Conservation (phyloP, 2,888 invertebrate genomes). For the Odontomyia ornata region DNA sequence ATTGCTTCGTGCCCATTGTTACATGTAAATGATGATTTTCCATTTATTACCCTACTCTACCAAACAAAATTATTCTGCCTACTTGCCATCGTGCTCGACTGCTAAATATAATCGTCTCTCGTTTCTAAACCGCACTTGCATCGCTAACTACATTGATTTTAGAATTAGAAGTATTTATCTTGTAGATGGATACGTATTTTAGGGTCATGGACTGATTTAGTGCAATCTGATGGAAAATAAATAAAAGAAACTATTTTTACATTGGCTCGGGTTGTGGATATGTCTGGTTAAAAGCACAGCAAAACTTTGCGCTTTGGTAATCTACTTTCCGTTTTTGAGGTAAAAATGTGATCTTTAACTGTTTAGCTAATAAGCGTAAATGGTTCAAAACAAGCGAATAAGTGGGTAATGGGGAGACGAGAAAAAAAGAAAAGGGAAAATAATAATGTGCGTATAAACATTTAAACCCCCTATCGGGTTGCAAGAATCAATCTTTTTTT, state of each 20-base stretch:
- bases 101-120: too few relatives aligned
- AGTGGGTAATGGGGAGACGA: conserved; percentile 15
- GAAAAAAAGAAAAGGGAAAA: background rate
- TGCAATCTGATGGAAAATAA: conserved; percentile 3
- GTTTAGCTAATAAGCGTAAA: background rate
- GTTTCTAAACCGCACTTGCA: too few relatives aligned
- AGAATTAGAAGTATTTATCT: background rate
- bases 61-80: too few relatives aligned
- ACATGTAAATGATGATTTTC: background rate
- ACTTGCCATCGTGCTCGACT: too few relatives aligned
- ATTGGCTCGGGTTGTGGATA: too few relatives aligned
- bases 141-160: conserved; percentile 1
- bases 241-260: background rate
- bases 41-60: too few relatives aligned
- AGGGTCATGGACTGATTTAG: conserved; percentile 17
- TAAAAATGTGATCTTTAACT: conserved; percentile 20
- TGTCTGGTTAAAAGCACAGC: background rate
- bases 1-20: conserved; percentile 7
- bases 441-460: background rate
- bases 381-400: background rate
- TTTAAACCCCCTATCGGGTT: background rate
- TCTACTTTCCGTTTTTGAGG: conserved; percentile 20
- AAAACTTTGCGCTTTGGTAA: background rate
- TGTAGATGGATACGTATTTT: background rate
- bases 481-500: background rate